A percentile compares a stretch with the other conserved stretches of the same genome.
phyloP scores from a whole-genome alignment of 92 coral and sea anemone species.

The Zoanthus sociatus region DNA sequence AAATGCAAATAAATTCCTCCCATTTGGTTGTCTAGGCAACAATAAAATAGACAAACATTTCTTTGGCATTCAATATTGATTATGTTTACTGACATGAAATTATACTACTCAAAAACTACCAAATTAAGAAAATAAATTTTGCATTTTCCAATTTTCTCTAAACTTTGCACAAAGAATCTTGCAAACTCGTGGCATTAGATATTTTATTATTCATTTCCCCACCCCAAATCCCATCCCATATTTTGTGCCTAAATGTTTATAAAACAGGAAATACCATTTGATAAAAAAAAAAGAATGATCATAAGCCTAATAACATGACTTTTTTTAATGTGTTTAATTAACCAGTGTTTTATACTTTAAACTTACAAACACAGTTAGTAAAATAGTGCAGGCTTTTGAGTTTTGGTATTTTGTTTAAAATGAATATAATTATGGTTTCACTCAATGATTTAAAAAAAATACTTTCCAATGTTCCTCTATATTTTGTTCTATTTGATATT shows the following conservation, averaged over 20 bases:
- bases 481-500: constrained; percentile 3
- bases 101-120: no score
- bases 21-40: no score
- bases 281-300: constrained; percentile 2
- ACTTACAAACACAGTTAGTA: constrained; percentile 2
- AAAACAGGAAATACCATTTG: neutral
- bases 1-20: no score
- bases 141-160: constrained; percentile 1
- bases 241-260: neutral
- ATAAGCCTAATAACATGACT: constrained; percentile 10
- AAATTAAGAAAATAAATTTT: no score
- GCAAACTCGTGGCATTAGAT: neutral
- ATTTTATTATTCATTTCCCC: neutral
- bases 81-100: no score
- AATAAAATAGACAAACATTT: no score
- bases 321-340: constrained; percentile 2
- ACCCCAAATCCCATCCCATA: neutral
- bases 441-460: constrained; percentile 2
- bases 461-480: neutral
- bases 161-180: neutral
- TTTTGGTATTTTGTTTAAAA: neutral
- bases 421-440: neutral
- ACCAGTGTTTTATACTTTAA: constrained; percentile 6
- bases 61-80: no score
- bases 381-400: constrained; percentile 1